phyloP scores from a whole-genome alignment of 2,797 vertebrate genomes.

The Leucoraja ocellata region DNA sequence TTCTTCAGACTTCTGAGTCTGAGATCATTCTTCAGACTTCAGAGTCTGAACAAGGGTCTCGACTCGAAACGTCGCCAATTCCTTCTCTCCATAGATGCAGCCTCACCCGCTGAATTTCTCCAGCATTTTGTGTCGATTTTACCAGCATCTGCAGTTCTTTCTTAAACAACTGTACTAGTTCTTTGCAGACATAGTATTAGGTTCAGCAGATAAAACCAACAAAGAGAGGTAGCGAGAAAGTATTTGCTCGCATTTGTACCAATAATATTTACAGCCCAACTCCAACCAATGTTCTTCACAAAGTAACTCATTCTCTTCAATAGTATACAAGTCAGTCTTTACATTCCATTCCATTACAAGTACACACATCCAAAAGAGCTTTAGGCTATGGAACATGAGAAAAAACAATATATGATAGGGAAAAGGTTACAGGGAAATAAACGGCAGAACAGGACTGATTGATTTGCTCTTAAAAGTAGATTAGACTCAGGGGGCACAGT shows the following conservation, averaged over 20 bases:
- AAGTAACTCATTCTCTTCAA: background rate
- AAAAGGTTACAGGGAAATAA: too few relatives aligned
- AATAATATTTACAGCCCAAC: background rate
- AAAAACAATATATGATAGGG: background rate
- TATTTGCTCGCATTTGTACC: background rate
- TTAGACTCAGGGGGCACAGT: too few relatives aligned
- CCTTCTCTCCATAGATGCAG: too few relatives aligned
- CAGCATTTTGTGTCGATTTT: too few relatives aligned
- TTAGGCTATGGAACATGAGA: background rate
- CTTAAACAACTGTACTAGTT: background rate
- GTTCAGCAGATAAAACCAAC: background rate
- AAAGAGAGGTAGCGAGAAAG: background rate
- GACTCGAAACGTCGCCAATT: too few relatives aligned
- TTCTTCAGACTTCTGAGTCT: too few relatives aligned
- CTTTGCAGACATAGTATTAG: background rate
- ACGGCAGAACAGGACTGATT: too few relatives aligned
- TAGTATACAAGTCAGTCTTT: background rate
- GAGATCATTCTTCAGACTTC: too few relatives aligned
- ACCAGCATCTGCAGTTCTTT: too few relatives aligned
- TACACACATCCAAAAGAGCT: background rate
- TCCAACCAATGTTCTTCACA: background rate
- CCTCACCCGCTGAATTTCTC: too few relatives aligned
- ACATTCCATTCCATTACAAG: background rate
- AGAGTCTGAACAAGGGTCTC: too few relatives aligned
- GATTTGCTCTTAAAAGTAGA: too few relatives aligned